phyloP scores from a whole-genome alignment of 2,888 invertebrate species.

The Watsonalla binaria region DNA sequence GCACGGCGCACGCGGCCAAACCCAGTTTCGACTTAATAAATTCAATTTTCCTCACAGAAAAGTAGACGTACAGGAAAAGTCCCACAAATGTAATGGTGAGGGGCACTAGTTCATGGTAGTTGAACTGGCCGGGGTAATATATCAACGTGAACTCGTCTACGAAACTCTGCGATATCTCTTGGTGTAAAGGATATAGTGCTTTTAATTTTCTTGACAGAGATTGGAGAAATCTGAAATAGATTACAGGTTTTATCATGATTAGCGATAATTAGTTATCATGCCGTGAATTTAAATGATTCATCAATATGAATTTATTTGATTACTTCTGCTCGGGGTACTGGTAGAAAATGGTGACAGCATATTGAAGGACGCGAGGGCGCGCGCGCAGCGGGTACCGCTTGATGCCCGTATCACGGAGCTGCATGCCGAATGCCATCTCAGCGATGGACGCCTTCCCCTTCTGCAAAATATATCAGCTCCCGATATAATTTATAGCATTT shows the following conservation, averaged over 20 bases:
- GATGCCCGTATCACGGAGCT: slow-evolving; percentile 92
- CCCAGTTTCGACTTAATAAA: slow-evolving; percentile 91
- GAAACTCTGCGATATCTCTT: slow-evolving; percentile 60
- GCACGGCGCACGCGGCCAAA: slow-evolving; percentile 92
- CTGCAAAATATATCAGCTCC: slow-evolving; percentile 82
- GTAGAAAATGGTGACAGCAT: slow-evolving; percentile 92
- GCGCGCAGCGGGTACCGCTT: slow-evolving; percentile 92
- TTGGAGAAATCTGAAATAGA: slow-evolving; percentile 83
- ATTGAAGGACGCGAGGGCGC: slow-evolving; percentile 91
- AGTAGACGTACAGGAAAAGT: slow-evolving; percentile 95
- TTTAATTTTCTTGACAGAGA: slow-evolving; percentile 85
- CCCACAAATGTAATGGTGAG: slow-evolving; percentile 90
- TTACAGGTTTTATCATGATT: background rate
- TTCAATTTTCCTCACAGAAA: slow-evolving; percentile 97
- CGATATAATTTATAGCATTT: background rate
- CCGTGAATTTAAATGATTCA: slow-evolving; percentile 1
- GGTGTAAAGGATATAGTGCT: slow-evolving; percentile 85
- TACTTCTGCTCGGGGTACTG: slow-evolving; percentile 88
- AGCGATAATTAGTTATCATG: background rate
- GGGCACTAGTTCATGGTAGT: slow-evolving; percentile 90
- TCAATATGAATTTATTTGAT: background rate
- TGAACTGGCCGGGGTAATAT: slow-evolving; percentile 94
- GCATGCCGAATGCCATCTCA: slow-evolving; percentile 96
- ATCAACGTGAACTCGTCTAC: slow-evolving; percentile 79
- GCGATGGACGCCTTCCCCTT: slow-evolving; percentile 90